These are phyloP conservation scores for Glossophaga mutica DNA, from an alignment of 2,797 vertebrate genomes.

Conservation along the genomic window DNA sequence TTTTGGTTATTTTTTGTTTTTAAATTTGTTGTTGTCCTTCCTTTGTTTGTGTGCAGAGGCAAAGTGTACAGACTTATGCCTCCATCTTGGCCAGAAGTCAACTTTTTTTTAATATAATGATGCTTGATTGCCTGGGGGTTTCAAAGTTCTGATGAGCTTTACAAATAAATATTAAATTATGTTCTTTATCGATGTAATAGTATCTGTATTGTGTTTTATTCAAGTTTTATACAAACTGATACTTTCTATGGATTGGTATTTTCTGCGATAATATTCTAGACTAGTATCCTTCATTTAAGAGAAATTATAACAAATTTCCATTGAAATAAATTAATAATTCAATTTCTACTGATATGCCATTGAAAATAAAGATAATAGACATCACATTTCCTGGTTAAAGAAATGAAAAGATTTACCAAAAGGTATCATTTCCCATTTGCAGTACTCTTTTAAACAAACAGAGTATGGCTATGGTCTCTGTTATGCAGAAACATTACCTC, in stretches of 20 bases:
- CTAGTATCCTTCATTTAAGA: not conserved
- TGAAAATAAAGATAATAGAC: not conserved
- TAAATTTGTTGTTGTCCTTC: too few species aligned
- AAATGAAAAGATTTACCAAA: not conserved
- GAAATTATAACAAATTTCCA: not conserved
- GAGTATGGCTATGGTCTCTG: not conserved
- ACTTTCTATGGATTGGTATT: not conserved
- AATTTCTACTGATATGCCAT: not conserved
- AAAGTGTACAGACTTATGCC: too few species aligned
- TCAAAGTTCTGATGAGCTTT: not conserved
- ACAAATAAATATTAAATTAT: not conserved
- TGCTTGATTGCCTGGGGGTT: not conserved
- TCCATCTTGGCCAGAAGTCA: too few species aligned
- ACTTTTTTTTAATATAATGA: not conserved
- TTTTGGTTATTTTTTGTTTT: too few species aligned
- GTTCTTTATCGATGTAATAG: not conserved
- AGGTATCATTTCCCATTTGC: not conserved
- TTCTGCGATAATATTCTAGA: not conserved
- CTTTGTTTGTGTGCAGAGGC: too few species aligned
- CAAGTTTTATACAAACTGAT: not conserved
- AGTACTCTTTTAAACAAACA: not conserved
- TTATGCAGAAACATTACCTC: not conserved
- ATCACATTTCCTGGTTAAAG: not conserved
- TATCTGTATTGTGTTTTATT: not conserved
- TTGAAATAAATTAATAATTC: not conserved